These are phyloP conservation scores for Entomobrya proxima DNA, from an alignment of 2,888 invertebrate species.

Conservation along the genomic window DNA sequence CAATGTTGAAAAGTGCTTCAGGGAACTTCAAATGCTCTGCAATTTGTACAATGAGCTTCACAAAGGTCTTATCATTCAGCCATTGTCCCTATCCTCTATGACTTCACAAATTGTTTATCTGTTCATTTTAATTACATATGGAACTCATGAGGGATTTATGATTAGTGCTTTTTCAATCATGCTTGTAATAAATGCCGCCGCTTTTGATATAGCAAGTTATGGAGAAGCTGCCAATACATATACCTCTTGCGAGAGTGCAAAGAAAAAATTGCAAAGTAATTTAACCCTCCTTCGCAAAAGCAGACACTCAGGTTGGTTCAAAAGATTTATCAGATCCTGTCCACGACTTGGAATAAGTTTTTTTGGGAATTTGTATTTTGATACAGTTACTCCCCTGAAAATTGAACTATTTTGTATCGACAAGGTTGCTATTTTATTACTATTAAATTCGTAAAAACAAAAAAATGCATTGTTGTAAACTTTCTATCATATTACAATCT, in stretches of 20 bases:
- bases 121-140: neutral
- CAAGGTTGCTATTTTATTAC: neutral
- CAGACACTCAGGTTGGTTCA: neutral
- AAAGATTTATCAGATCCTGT: neutral
- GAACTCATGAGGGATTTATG: neutral
- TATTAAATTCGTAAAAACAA: neutral
- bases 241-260: neutral
- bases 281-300: neutral
- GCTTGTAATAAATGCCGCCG: neutral
- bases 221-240: neutral
- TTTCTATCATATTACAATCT: neutral
- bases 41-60: constrained; percentile 1
- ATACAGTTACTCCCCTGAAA: neutral
- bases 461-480: neutral
- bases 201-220: neutral
- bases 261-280: neutral
- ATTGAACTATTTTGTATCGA: constrained; percentile 18
- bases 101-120: constrained; percentile 14
- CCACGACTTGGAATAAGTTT: neutral
- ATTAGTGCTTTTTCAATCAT: neutral
- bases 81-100: neutral
- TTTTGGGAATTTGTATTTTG: neutral
- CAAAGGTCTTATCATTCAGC: neutral
- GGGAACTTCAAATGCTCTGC: constrained; percentile 12
- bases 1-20: neutral